Base-by-base conservation (phyloP, 1,140 invertebrate species). In the Neodiprion pinetum region DNA sequence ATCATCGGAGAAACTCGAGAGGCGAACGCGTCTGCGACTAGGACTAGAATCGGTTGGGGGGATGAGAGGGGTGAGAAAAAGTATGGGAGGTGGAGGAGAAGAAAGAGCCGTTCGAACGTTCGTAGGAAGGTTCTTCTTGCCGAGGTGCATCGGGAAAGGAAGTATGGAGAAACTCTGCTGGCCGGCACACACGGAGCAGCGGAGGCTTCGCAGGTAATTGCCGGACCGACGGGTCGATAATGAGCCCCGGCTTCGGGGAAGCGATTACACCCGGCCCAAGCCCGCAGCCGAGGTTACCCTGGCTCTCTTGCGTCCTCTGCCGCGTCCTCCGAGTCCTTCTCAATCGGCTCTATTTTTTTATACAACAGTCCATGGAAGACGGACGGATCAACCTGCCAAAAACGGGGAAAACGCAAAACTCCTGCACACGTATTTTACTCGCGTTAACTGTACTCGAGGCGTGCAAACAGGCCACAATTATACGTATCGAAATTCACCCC, bases 151-250 rank as follows among this genome's bases (percentile, higher is more conserved):
- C 28, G n/a, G 53, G 67, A 69, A 47, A 69, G 67, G 12, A 69
- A 23, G 67, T 12, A 69, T 23, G 23, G 40, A 69, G 67, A 69
- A 69, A 47, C 40, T 69, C 11, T 21, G 21, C 61, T 65, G 61
- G 61, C 61, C 78, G 81, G 81, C 81, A 84, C 79, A 84, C 79
- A 83, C 82, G 81, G 77, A 83, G 81, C 80, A 79, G 53, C 53
- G 81, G 78, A 85, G 81, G 83, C 80, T 87, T 85, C 84, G 85
- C 87, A 87, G 86, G 87, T 88, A 88, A 89, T 88, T 89, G 88
- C 86, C 86, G 87, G 86, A 86, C 87, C 88, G 88, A 87, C 87
- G 88, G 87, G 88, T 88, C 87, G 88, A 88, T 88, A 88, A 88
- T 88, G 88, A 89, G 88, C 85, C 86, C 82, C 83, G 85, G 86